Conservation (phyloP, 2,113 vertebrate genomes). For the Serilophus lunatus region DNA sequence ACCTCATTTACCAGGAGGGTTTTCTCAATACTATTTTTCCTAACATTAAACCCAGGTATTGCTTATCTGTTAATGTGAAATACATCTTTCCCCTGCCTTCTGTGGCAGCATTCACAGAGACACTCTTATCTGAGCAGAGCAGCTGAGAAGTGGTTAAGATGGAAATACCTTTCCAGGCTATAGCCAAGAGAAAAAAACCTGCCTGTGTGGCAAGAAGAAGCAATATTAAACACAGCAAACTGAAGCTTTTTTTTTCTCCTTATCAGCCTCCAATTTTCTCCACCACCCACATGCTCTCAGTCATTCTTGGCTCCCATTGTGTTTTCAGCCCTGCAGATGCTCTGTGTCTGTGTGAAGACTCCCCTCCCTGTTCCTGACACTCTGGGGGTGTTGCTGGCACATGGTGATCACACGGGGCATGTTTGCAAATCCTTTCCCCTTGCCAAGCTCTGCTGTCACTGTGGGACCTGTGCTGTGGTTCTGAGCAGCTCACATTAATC, state of each 20-base stretch:
- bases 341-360: background rate
- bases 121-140: background rate
- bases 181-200: background rate
- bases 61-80: background rate
- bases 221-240: background rate
- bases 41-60: background rate
- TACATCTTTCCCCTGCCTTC: background rate
- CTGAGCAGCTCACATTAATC: too few species aligned
- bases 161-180: background rate
- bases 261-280: background rate
- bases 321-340: slow-evolving; percentile 7
- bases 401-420: background rate
- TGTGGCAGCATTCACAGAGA: background rate
- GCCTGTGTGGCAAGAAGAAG: background rate
- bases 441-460: background rate
- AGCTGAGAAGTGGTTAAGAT: background rate
- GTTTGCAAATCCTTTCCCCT: background rate
- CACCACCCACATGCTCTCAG: background rate
- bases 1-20: background rate
- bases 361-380: background rate
- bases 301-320: background rate
- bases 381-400: background rate
- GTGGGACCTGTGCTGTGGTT: background rate
- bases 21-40: background rate
- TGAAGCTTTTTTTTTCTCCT: background rate